These are phyloP conservation scores for Malachius bipustulatus DNA, from an alignment of 2,888 invertebrate genomes.

Conservation along the genomic window DNA sequence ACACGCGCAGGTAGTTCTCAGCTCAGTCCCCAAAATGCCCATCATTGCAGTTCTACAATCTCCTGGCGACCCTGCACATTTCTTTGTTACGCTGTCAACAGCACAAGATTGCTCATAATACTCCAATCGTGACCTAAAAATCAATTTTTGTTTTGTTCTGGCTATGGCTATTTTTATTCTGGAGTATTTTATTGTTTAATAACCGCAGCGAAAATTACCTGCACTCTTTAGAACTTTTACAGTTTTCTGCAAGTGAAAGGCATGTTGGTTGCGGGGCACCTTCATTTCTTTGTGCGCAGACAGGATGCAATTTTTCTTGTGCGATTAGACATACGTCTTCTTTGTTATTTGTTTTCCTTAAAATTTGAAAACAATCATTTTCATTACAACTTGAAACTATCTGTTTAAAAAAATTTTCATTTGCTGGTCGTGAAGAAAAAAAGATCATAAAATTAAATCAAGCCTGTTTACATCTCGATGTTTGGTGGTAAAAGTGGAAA, in stretches of 20 bases:
- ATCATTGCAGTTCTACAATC: constrained; percentile 77
- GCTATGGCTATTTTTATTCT: no score
- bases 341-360: constrained; percentile 75
- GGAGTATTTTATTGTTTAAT: no score
- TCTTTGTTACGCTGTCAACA: constrained; percentile 78
- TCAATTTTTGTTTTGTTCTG: no score
- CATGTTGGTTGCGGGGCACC: constrained; percentile 68
- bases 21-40: constrained; percentile 79
- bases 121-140: constrained; percentile 62
- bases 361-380: no score
- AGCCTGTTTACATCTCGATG: no score
- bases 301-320: constrained; percentile 80
- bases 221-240: constrained; percentile 73
- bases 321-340: constrained; percentile 81
- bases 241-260: constrained; percentile 70
- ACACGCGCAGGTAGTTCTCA: constrained; percentile 79
- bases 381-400: no score
- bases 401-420: no score
- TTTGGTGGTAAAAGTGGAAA: no score
- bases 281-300: constrained; percentile 66
- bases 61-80: constrained; percentile 76
- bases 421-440: no score
- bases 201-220: constrained; percentile 45
- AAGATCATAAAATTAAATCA: no score
- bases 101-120: constrained; percentile 86